These are phyloP conservation scores for Tupaia tana DNA, from an alignment of 2,113 vertebrate species.

Conservation along the genomic window DNA sequence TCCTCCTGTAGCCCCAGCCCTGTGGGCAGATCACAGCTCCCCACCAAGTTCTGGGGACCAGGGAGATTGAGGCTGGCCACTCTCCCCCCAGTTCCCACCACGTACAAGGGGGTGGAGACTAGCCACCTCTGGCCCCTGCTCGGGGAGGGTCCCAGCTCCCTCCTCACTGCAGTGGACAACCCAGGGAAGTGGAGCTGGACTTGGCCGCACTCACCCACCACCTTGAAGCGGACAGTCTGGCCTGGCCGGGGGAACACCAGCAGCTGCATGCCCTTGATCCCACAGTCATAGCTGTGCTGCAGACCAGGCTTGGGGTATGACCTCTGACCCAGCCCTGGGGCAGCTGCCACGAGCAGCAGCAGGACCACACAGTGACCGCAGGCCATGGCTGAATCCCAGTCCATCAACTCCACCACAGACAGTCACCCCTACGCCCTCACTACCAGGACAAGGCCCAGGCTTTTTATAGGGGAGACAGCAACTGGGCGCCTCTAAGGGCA, in stretches of 20 bases:
- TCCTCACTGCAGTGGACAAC: no score
- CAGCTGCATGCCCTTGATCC: conserved; percentile 79
- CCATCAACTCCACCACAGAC: rapidly evolving
- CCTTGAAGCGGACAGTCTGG: conserved; percentile 75
- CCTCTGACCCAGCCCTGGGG: neutral
- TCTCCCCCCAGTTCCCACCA: neutral
- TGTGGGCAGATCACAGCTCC: no score
- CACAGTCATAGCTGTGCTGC: conserved; percentile 64
- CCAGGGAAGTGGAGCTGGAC: rapidly evolving
- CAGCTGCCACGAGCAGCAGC: neutral
- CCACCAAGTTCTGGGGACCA: no score
- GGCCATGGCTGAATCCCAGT: neutral
- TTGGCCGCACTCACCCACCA: conserved; percentile 76
- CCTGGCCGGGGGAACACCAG: neutral
- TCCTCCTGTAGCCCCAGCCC: neutral
- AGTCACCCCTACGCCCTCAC: rapidly evolving
- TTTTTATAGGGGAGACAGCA: conserved; percentile 15
- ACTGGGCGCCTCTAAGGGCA: rapidly evolving
- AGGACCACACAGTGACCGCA: neutral
- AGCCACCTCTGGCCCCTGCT: neutral
- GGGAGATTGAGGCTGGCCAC: neutral
- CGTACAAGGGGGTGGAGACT: neutral
- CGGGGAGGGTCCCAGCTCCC: no score
- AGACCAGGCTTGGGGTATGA: rapidly evolving
- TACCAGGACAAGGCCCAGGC: rapidly evolving